Percentiles rank a stretch among this genome's conserved stretches.
These are phyloP conservation scores for Leptinotarsa lineolata DNA, from an alignment of 1,140 invertebrate genomes.

Conservation along the genomic window DNA sequence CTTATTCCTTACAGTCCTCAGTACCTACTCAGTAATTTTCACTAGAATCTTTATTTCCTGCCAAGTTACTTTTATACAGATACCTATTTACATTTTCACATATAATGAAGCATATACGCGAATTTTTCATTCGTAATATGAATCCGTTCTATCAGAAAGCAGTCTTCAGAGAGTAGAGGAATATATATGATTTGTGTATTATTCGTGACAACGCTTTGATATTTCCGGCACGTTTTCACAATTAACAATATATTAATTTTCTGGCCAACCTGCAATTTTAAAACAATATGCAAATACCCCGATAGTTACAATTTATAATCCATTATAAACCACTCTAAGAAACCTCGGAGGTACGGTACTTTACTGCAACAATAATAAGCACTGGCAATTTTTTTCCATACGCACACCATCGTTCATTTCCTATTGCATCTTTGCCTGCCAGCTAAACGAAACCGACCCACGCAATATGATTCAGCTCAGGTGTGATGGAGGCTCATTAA, in stretches of 20 bases:
- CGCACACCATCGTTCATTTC: constrained; percentile 25
- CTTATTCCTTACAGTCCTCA: no score
- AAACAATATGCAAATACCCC: constrained; percentile 28
- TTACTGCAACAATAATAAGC: constrained; percentile 26
- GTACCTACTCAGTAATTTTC: no score
- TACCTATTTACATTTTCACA: no score
- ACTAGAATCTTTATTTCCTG: no score
- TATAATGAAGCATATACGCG: no score
- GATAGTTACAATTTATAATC: constrained; percentile 30
- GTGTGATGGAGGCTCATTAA: constrained; percentile 33
- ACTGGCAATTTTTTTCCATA: constrained; percentile 7
- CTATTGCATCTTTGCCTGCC: constrained; percentile 25
- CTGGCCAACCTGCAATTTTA: constrained; percentile 8
- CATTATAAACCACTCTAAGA: constrained; percentile 25
- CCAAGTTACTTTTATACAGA: no score
- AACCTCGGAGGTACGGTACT: constrained; percentile 16
- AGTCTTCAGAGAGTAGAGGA: no score
- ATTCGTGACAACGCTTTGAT: not conserved
- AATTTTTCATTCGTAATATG: no score
- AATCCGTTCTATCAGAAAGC: no score
- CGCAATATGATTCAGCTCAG: constrained; percentile 32
- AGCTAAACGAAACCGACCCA: constrained; percentile 23
- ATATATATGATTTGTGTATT: no score
- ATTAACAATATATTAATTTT: constrained; percentile 20
- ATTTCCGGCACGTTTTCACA: constrained; percentile 12